phyloP scores from a whole-genome alignment of 2,113 vertebrate genomes.

The Sturnira hondurensis region DNA sequence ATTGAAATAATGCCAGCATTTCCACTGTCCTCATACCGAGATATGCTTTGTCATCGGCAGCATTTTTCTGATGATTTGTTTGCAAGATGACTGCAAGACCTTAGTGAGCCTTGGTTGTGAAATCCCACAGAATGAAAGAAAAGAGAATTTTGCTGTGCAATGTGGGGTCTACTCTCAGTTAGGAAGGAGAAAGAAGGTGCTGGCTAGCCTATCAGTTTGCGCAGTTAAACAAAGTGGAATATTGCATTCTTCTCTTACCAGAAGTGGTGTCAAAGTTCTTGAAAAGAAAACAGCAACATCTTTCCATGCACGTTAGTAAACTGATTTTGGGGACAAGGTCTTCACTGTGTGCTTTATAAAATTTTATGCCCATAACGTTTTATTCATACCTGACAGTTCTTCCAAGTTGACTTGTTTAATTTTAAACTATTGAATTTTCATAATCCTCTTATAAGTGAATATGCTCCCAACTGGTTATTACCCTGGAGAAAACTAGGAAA shows the following conservation, averaged over 20 bases:
- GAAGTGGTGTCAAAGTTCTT: slow-evolving; percentile 14
- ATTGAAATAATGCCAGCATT: not conserved
- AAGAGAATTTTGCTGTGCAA: not conserved
- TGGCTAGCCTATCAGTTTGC: not conserved
- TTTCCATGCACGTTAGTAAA: slow-evolving; percentile 6
- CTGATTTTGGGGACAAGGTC: slow-evolving; percentile 36
- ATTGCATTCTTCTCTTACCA: not conserved
- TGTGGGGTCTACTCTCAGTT: not conserved
- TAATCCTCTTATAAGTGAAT: slow-evolving; percentile 77
- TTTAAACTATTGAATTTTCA: slow-evolving; percentile 77
- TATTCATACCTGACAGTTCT: slow-evolving; percentile 78
- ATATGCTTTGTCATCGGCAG: slow-evolving; percentile 12
- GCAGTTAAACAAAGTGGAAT: not conserved
- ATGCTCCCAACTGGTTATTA: slow-evolving; percentile 71
- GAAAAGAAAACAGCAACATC: not conserved
- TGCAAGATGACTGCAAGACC: not conserved
- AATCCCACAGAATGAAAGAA: slow-evolving; percentile 7
- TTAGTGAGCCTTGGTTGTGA: not conserved
- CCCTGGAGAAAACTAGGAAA: slow-evolving; percentile 74
- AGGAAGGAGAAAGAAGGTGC: not conserved
- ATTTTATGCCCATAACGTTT: slow-evolving; percentile 76
- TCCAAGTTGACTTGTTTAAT: slow-evolving; percentile 73
- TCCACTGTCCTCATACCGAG: not conserved
- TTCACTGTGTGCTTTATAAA: slow-evolving; percentile 33
- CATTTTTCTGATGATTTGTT: not conserved